A percentile compares a stretch with the other conserved stretches of the same genome.
These are phyloP conservation scores for Cheilosia pagana DNA, from an alignment of 2,888 invertebrate genomes.

Conservation along the genomic window DNA sequence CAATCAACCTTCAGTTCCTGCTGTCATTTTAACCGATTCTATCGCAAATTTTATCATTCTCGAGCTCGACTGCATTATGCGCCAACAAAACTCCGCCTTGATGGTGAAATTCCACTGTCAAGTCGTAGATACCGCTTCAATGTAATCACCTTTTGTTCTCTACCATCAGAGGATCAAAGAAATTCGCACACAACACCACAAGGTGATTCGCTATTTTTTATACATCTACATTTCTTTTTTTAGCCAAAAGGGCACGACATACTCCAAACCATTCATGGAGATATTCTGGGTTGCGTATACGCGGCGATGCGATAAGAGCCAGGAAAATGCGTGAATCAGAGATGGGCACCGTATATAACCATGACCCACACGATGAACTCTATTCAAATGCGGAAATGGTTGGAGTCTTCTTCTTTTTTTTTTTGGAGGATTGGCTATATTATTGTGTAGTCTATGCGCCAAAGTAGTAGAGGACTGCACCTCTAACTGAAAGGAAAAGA, in stretches of 20 bases:
- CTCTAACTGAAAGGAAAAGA: slow-evolving; percentile 64
- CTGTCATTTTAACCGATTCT: slow-evolving; percentile 43
- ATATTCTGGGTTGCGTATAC: slow-evolving; percentile 48
- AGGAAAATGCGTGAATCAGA: slow-evolving; percentile 60
- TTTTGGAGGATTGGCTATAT: slow-evolving; percentile 66
- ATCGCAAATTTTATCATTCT: slow-evolving; percentile 52
- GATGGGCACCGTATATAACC: slow-evolving; percentile 33
- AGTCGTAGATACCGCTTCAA: slow-evolving; percentile 26
- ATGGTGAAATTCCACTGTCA: slow-evolving; percentile 58
- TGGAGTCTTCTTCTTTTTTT: slow-evolving; percentile 35
- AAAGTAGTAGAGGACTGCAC: slow-evolving; percentile 49
- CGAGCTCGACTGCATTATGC: slow-evolving; percentile 36
- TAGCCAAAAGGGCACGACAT: slow-evolving; percentile 44
- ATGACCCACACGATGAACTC: slow-evolving; percentile 66
- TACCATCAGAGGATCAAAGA: neutral
- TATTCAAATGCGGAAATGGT: slow-evolving; percentile 71
- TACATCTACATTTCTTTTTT: neutral
- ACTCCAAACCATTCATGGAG: slow-evolving; percentile 34
- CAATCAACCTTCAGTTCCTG: slow-evolving; percentile 44
- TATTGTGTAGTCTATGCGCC: slow-evolving; percentile 48
- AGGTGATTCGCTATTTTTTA: slow-evolving; percentile 1
- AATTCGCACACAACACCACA: slow-evolving; percentile 31
- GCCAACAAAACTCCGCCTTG: slow-evolving; percentile 40
- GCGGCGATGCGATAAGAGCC: slow-evolving; percentile 11
- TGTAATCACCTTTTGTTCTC: slow-evolving; percentile 70